Evolutionary conservation across 2,797 vertebrate species (phyloP).

Genomic region (Siniperca obscura): DNA sequence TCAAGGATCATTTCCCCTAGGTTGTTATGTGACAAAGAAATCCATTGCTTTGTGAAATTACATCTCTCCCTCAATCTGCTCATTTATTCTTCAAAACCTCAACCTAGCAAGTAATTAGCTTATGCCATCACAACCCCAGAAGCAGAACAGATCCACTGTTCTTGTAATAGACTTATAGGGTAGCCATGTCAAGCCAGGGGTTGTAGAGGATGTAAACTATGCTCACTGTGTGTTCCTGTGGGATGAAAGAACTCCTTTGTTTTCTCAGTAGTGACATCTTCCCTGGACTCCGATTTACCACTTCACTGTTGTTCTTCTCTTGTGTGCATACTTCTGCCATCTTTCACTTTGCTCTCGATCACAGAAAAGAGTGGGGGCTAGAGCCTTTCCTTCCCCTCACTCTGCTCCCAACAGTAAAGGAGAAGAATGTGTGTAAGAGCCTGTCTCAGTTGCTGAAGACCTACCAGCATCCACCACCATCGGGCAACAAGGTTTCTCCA

Average conservation of each 20-base stretch:
- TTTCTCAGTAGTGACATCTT: slow-evolving; percentile 8
- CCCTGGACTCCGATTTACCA: slow-evolving; percentile 40
- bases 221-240: slow-evolving; percentile 21
- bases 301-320: slow-evolving; percentile 21
- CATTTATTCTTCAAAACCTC: slow-evolving; percentile 64
- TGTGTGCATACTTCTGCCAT: slow-evolving; percentile 17
- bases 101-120: slow-evolving; percentile 69
- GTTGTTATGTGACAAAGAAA: slow-evolving; percentile 62
- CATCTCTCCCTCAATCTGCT: slow-evolving; percentile 58
- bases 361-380: slow-evolving; percentile 98
- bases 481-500: slow-evolving; percentile 91
- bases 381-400: slow-evolving; percentile 98
- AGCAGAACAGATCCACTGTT: slow-evolving; percentile 58
- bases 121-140: slow-evolving; percentile 56
- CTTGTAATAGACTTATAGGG: slow-evolving; percentile 52
- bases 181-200: slow-evolving; percentile 47
- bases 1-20: slow-evolving; percentile 56
- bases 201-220: slow-evolving; percentile 29
- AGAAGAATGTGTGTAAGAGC: slow-evolving; percentile 96
- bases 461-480: slow-evolving; percentile 94
- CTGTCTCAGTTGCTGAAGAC: slow-evolving; percentile 97
- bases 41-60: slow-evolving; percentile 69
- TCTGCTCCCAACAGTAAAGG: slow-evolving; percentile 94
- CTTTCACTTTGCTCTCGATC: slow-evolving; percentile 54
- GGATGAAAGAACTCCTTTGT: slow-evolving; percentile 37